These are phyloP conservation scores for Pelmatolapia mariae DNA, from an alignment of 2,113 vertebrate genomes.

Conservation along the genomic window DNA sequence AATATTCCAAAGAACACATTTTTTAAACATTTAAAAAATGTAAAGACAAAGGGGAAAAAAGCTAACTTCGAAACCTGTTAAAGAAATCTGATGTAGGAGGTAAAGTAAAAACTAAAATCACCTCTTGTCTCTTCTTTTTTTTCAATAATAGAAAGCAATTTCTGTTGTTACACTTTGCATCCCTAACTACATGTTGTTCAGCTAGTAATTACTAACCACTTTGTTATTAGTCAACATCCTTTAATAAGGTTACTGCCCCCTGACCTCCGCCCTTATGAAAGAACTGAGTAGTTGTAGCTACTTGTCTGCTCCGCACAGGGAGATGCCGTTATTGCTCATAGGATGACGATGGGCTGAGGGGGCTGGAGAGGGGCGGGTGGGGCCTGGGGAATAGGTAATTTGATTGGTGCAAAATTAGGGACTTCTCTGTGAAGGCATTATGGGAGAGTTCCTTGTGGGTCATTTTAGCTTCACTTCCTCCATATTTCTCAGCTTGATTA, in stretches of 20 bases:
- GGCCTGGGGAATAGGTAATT: constrained; percentile 83
- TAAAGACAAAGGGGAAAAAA: neutral
- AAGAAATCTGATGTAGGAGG: neutral
- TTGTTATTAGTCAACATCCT: constrained; percentile 85
- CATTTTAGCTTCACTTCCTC: constrained; percentile 98
- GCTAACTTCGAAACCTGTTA: neutral
- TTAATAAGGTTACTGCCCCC: constrained; percentile 81
- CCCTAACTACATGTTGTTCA: constrained; percentile 61
- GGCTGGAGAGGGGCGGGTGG: neutral
- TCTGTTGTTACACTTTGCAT: neutral
- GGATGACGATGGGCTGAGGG: constrained; percentile 51
- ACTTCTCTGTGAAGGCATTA: constrained; percentile 83
- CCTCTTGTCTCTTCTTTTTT: neutral
- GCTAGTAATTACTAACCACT: constrained; percentile 83
- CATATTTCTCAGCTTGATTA: constrained; percentile 99
- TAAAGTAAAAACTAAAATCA: neutral
- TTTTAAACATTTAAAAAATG: fast-evolving
- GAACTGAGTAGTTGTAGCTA: constrained; percentile 81
- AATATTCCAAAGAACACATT: fast-evolving
- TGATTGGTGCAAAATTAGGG: constrained; percentile 98
- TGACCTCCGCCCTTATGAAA: constrained; percentile 77
- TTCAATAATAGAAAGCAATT: neutral
- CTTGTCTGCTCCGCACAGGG: constrained; percentile 84
- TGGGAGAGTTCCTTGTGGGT: constrained; percentile 86
- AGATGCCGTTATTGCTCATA: constrained; percentile 88